Conservation (phyloP, 2,113 vertebrate genomes). For the Junco hyemalis region DNA sequence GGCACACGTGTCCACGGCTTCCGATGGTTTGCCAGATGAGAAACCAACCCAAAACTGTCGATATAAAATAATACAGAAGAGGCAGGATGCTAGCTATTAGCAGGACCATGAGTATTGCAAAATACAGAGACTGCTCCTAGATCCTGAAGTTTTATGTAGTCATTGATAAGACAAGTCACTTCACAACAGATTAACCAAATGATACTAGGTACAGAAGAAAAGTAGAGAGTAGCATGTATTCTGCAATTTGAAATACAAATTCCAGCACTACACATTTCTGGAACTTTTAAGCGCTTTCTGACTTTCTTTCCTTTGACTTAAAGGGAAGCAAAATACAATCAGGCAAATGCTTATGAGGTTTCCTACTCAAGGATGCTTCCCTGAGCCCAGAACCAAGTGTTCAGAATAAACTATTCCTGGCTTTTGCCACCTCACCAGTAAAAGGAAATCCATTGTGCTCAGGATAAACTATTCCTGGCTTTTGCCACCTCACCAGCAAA, state of each 20-base stretch:
- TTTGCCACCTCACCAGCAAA: background rate
- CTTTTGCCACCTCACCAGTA: background rate
- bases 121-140: background rate
- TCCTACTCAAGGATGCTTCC: background rate
- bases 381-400: background rate
- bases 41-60: background rate
- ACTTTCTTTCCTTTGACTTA: background rate
- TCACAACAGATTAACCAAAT: background rate
- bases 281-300: background rate
- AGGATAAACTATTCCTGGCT: background rate
- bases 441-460: background rate
- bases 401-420: background rate
- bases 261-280: background rate
- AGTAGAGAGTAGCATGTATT: background rate
- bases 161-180: background rate
- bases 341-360: background rate
- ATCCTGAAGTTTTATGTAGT: background rate
- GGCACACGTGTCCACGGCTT: accelerated
- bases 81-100: background rate
- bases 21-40: background rate
- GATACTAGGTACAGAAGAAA: background rate
- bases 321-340: background rate
- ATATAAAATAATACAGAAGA: background rate
- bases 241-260: background rate
- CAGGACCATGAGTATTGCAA: background rate